Conservation (phyloP, 2,113 vertebrate species). For the Entelurus aequoreus region DNA sequence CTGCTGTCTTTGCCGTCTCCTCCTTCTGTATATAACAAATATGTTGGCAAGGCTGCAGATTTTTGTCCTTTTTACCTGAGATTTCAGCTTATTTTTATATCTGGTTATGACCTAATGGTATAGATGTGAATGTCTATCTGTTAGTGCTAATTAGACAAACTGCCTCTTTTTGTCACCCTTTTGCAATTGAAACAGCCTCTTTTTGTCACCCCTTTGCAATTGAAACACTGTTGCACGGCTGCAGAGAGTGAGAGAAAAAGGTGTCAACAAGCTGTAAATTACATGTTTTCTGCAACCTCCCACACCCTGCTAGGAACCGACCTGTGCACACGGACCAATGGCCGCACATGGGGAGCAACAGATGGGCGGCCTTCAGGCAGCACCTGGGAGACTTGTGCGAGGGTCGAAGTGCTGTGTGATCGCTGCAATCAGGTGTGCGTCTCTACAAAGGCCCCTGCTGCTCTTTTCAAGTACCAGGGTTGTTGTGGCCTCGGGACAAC, state of each 20-base stretch:
- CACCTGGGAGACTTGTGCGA: conserved; percentile 44
- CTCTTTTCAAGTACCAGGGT: conserved; percentile 55
- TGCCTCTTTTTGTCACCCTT: conserved; percentile 30
- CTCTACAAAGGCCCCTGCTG: conserved; percentile 66
- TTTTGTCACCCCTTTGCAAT: conserved; percentile 26
- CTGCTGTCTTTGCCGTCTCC: too few species aligned
- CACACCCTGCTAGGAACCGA: conserved; percentile 21
- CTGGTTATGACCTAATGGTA: conserved; percentile 19
- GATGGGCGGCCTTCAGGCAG: conserved; percentile 66
- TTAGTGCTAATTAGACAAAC: conserved; percentile 45
- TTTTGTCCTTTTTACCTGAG: conserved; percentile 19
- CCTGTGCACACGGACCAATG: conserved; percentile 31
- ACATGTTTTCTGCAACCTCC: conserved; percentile 41
- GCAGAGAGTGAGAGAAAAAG: conserved; percentile 17
- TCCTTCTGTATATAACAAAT: too few species aligned
- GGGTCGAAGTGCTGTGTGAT: conserved; percentile 51
- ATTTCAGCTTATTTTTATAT: conserved; percentile 23
- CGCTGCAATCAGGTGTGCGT: conserved; percentile 64
- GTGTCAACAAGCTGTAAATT: conserved; percentile 40
- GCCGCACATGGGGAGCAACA: conserved; percentile 52
- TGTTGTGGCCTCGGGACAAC: conserved; percentile 54
- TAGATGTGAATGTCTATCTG: conserved; percentile 22
- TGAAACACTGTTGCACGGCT: conserved; percentile 36
- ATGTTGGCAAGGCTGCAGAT: neutral
- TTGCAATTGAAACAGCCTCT: conserved; percentile 25